Base-by-base conservation (phyloP, 2,113 vertebrate species). In the Crotalus helleri region DNA sequence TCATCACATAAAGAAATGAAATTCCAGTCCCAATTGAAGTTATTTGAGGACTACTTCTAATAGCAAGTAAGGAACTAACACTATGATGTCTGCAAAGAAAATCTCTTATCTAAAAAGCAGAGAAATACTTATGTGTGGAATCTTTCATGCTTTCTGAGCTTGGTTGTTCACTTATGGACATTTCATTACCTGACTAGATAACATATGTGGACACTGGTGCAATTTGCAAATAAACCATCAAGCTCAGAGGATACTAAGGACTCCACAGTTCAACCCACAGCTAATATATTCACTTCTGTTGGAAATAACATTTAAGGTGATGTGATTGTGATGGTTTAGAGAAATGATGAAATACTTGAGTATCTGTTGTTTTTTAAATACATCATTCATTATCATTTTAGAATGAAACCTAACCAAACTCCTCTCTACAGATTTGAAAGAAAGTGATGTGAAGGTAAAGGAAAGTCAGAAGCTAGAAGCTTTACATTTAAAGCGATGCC, bases 401-500 rank as follows among this genome's bases (percentile, higher is more conserved):
- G 92, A 96, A 94, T 51, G 91, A 90, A 95, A 39, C 87, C 88
- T 88, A 85, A 49, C 23, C 92, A 91, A 89, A 93, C 93, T 93
- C 95, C 21, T 95, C 95, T 94, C 86, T 93, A 89, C 94, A 97
- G 97, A 95, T 55, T 86, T 94, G 93, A 88, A 94, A 61, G 95
- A 96, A 93, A 94, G 96, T 55, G 94, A 92, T n/a, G 96, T 97
- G 44, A 93, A 85, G 44, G 95, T 95, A 96, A 96, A 96, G 46
- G 97, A 96, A 46, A 96, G 90, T 92, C 95, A 95, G 94, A 97
- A 94, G 94, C 94, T 98, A 92, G 97, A 98, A 33, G 96, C 97
- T 87, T 97, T 99, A 92, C 98, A 98, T 96, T 97, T 91, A 55
- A 98, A 98, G 10, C 97, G 98, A 90, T 98, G 96, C 87, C 97